Evolutionary conservation across 2,113 vertebrate genomes (phyloP).

Genomic region (Carlito syrichta): DNA sequence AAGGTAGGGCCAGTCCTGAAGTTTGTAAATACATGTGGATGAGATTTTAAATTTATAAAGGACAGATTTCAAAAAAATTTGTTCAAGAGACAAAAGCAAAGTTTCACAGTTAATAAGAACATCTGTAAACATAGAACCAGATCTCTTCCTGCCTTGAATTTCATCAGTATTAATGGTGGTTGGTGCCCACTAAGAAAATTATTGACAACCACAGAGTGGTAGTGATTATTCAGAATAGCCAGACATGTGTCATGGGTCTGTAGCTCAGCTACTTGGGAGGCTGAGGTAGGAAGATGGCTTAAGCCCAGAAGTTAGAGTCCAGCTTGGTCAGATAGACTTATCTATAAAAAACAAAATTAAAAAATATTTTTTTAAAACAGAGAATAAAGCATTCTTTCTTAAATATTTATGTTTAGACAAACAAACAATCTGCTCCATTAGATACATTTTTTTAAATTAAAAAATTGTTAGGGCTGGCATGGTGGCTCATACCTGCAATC

Average conservation of each 20-base stretch:
- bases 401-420: slow-evolving; percentile 22
- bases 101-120: background rate
- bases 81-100: background rate
- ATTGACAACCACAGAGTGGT: background rate
- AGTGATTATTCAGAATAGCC: background rate
- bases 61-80: background rate
- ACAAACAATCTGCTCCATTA: background rate
- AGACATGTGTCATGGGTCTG: background rate
- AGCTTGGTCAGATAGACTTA: background rate
- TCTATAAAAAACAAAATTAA: background rate
- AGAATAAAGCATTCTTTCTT: background rate
- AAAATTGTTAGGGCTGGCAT: too few relatives aligned
- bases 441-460: background rate
- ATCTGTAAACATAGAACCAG: background rate
- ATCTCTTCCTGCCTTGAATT: background rate
- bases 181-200: background rate
- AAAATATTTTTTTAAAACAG: background rate
- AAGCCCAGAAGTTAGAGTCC: background rate
- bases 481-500: too few relatives aligned
- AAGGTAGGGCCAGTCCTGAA: background rate
- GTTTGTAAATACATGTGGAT: background rate
- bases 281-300: background rate
- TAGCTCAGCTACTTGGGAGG: background rate
- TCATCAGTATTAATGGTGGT: background rate
- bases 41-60: background rate